Evolutionary conservation across 2,113 vertebrate genomes (phyloP), one percentile per base, ranked within the genome.

Genomic region (Oreocharis arfaki): DNA sequence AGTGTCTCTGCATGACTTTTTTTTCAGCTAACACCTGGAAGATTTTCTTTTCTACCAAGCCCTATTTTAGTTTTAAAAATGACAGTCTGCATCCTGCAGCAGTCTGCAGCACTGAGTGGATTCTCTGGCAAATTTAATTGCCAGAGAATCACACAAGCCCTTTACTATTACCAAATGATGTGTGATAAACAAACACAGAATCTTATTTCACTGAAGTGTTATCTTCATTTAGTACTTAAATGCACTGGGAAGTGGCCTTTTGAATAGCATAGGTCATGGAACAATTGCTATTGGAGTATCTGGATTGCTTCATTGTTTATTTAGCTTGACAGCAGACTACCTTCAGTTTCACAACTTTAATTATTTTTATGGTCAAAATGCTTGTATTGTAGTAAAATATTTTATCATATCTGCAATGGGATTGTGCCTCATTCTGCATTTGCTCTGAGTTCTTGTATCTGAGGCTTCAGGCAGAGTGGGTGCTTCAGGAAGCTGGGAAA

Each of bases 61-160:
- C n/a, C 37, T 33, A 26, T 83, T 94, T 90, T 73, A 89, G 49
- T 78, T 93, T 86, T 53, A 69, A 93, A 89, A 93, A 92, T 86
- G 13, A 67, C 69, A 81, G 78, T 91, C 70, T 95, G 47, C 41
- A 75, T 95, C 74, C 81, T 89, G 35, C 79, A 93, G 69, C 47
- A 79, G 21, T 94, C 89, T 94, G 61, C 68, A 94, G 68, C 69
- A 95, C 83, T 91, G 96, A 56, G 85, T 89, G 84, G 89, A 91
- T 94, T 89, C 81, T 88, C 64, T 96, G 87, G 85, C 80, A 86
- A 90, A 90, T 93, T 94, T 76, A 89, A 84, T 94, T 90, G 80
- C 73, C 67, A 87, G 53, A 91, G 89, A 84, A 68, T 87, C 64
- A 77, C 53, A 93, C 39, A 73, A 61, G 49, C 53, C 52, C 30